Conservation (phyloP, 2,888 invertebrate genomes). For the Cremastinae sp. region DNA sequence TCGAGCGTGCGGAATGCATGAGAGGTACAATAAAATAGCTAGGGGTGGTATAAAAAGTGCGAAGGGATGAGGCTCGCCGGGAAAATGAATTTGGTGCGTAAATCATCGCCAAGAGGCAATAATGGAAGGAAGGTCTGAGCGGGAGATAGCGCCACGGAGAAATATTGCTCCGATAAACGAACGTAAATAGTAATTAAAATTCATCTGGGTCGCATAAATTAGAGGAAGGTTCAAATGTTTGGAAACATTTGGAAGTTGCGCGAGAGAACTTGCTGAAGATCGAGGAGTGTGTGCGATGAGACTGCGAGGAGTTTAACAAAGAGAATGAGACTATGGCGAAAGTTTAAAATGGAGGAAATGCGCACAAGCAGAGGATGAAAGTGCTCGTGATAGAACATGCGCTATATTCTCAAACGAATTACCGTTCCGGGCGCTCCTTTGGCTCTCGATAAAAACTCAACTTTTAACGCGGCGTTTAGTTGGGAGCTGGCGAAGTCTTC, state of each 20-base stretch:
- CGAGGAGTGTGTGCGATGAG: slow-evolving; percentile 3
- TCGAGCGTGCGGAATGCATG: background rate
- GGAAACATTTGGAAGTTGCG: slow-evolving; percentile 43
- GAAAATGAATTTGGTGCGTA: background rate
- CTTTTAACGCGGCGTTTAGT: slow-evolving; percentile 34
- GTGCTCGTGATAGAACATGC: slow-evolving; percentile 13
- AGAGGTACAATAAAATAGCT: background rate
- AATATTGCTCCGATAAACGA: slow-evolving; percentile 30
- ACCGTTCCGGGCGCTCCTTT: slow-evolving; percentile 49
- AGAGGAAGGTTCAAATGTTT: slow-evolving; percentile 48
- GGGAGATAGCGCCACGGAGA: slow-evolving; percentile 8
- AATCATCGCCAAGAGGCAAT: slow-evolving; percentile 12
- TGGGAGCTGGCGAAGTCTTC: slow-evolving; percentile 20
- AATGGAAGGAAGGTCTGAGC: slow-evolving; percentile 1
- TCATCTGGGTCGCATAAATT: slow-evolving; percentile 53
- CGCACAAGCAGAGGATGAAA: slow-evolving; percentile 28
- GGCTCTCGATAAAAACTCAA: slow-evolving; percentile 39
- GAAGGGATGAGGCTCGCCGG: background rate
- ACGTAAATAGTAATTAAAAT: slow-evolving; percentile 54
- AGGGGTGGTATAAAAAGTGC: slow-evolving; percentile 1
- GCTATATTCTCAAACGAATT: slow-evolving; percentile 46
- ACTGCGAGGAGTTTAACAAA: slow-evolving; percentile 10
- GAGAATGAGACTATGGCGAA: background rate
- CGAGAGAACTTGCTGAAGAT: slow-evolving; percentile 23
- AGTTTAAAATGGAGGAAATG: too few species aligned